Base-by-base conservation (phyloP, 2,113 vertebrate species). In the Cervus canadensis region DNA sequence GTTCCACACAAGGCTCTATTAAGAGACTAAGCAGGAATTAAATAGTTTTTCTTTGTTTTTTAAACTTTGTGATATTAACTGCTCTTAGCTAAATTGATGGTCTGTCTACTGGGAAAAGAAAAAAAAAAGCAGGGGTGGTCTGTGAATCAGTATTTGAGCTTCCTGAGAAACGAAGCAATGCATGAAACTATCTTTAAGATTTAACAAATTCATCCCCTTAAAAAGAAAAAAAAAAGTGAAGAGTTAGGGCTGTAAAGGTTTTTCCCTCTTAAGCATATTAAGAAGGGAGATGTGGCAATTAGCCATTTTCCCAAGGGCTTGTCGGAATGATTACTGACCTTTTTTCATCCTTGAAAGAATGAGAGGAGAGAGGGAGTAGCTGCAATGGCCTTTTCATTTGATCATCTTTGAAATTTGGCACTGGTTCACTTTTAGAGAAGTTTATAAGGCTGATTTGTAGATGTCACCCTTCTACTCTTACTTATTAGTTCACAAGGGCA, bases 21-120 rank as follows among this genome's bases (percentile, higher is more conserved):
- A 96, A 97, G 87, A 97, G 62, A 94, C 96, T 90, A 96, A 96
- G 91, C 52, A 95, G 33, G 17, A 43, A 88, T 95, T 94, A 76
- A 91, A 54, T 28, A 52, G 11, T 7, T 52, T 67, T 97, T 48
- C 30, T 85, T 36, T 40, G 14, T 89, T 57, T 85, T 83, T 83
- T 45, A 64, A 95, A 89, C 21, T 2, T 92, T 64, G 59, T 92
- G 71, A 52, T 94, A 87, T 76, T 87, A 94, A 82, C 67, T 71
- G 57, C n/a, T 62, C 40, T 95, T 85, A 87, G 67, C 23, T 94
- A 84, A 5, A 90, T 33, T 62, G 30, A 82, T 57, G 28, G 30
- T 83, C 30, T 97, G 12, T 83, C 52, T 89, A 45, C 71, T 62
- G 43, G 15, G 28, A 0, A 14, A 83, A 50, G 48, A 83, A 81